Conservation (phyloP, 1,140 invertebrate genomes). For the Heliothis subflexa region DNA sequence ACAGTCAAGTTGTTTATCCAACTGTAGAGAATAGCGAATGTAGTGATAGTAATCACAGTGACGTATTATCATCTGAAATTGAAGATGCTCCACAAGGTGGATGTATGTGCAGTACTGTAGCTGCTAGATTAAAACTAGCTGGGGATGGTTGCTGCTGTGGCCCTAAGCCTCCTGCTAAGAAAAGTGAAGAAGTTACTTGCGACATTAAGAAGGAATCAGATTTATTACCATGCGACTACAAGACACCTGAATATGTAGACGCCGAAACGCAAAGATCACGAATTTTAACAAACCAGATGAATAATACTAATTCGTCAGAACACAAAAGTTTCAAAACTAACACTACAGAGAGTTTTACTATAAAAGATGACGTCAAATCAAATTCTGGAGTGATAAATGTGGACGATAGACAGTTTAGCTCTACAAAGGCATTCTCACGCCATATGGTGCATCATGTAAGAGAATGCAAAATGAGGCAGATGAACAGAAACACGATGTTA, state of each 20-base stretch:
- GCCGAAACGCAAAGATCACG: slow-evolving; percentile 60
- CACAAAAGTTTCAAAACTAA: slow-evolving; percentile 19
- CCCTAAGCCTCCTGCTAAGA: slow-evolving; percentile 36
- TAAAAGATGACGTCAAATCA: neutral
- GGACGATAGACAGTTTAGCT: neutral
- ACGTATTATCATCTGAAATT: slow-evolving; percentile 12
- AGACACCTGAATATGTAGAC: slow-evolving; percentile 52
- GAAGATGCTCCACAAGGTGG: slow-evolving; percentile 4
- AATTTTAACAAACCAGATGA: slow-evolving; percentile 31
- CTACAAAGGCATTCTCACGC: neutral
- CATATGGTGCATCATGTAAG: neutral
- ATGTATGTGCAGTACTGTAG: slow-evolving; percentile 61
- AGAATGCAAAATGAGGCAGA: slow-evolving; percentile 44
- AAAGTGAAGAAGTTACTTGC: slow-evolving; percentile 59
- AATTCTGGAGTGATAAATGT: neutral
- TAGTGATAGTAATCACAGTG: slow-evolving; percentile 42
- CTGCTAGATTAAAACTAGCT: slow-evolving; percentile 58
- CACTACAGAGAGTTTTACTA: neutral
- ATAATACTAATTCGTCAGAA: slow-evolving; percentile 42
- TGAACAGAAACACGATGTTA: slow-evolving; percentile 51
- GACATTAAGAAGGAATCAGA: slow-evolving; percentile 50
- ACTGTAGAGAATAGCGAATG: slow-evolving; percentile 54
- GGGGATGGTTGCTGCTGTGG: slow-evolving; percentile 55
- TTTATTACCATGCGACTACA: slow-evolving; percentile 49
- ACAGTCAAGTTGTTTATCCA: slow-evolving; percentile 48